Evolutionary conservation across 2,888 invertebrate genomes (phyloP).

Genomic region (Erebia ligea): DNA sequence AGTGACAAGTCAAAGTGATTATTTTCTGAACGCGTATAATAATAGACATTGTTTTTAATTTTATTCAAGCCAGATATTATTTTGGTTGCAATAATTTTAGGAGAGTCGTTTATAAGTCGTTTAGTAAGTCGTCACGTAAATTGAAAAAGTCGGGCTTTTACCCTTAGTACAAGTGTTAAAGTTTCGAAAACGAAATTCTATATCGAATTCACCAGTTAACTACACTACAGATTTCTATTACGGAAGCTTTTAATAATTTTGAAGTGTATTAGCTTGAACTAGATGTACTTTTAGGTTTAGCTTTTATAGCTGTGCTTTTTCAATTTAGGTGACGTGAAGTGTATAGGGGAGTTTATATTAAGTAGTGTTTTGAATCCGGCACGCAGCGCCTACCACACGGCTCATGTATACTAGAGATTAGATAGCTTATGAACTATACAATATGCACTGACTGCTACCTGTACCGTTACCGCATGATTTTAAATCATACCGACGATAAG

Average conservation of each 20-base stretch:
- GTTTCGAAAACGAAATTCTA: not conserved
- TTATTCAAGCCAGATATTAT: slow-evolving; percentile 68
- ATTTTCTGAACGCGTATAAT: not conserved
- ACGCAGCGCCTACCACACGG: slow-evolving; percentile 8
- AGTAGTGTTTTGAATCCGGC: slow-evolving; percentile 6
- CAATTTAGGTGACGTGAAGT: slow-evolving; percentile 1
- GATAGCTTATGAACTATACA: slow-evolving; percentile 9
- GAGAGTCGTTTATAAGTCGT: slow-evolving; percentile 29
- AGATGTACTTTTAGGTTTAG: not conserved
- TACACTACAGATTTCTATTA: too few relatives aligned
- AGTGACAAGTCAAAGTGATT: not conserved
- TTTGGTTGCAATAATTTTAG: slow-evolving; percentile 54
- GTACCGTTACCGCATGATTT: too few relatives aligned
- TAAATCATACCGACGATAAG: too few relatives aligned
- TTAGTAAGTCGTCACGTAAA: slow-evolving; percentile 20
- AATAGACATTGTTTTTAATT: slow-evolving; percentile 53
- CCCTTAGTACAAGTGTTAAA: not conserved
- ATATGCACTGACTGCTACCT: slow-evolving; percentile 1
- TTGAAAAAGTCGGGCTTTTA: not conserved
- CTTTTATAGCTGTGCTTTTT: not conserved
- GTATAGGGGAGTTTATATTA: not conserved
- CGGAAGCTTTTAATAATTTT: too few relatives aligned
- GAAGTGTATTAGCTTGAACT: not conserved
- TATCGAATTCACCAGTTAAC: not conserved
- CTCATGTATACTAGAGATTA: not conserved